Evolutionary conservation across 1,140 invertebrate species (phyloP), one percentile per base, ranked within the genome.

Genomic region (Dysdera silvatica): DNA sequence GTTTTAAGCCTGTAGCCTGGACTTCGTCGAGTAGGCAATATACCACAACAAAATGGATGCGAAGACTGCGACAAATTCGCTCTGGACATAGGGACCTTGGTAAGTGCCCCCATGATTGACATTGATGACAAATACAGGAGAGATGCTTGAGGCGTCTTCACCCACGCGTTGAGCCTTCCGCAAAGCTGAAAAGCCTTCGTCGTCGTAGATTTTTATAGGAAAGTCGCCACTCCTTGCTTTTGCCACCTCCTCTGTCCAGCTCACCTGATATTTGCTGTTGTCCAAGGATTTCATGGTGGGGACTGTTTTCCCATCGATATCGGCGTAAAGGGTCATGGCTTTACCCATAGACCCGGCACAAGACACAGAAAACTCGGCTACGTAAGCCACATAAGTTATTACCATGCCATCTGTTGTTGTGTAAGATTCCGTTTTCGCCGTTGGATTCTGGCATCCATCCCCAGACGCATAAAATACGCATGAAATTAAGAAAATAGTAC

Each of bases 371-470:
- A 82, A 82, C 67, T 80, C 75, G 51, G 77, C 70, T 62, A 82
- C 75, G 61, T 75, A 77, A 1, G 87, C 88, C 16, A 65, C 61
- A 71, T 87, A 85, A 45, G 86, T 87, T 2, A 95, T 82, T 61
- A 95, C 84, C 47, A 91, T 94, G 5, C 87, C 89, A 82, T 96
- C 92, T 74, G 86, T 82, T 5, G 91, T 94, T 45, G 91, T 91
- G 77, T 95, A 95, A 0, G 84, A 73, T 33, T 72, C 62, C 12
- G 74, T 67, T 18, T 74, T 74, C 5, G 81, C 74, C 37, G 72
- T 65, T n/a, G 78, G 78, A 31, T 70, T 72, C 43, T 73, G 45
- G 68, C 78, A 79, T 12, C 69, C 72, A 55, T 76, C 75, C 20
- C 72, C 77, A n/a, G n/a, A n/a, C n/a, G n/a, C n/a, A n/a, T n/a